Percentiles rank a stretch among this genome's conserved stretches.
These are phyloP conservation scores for Aspidapion aeneum DNA, from an alignment of 2,888 invertebrate genomes.

Conservation along the genomic window DNA sequence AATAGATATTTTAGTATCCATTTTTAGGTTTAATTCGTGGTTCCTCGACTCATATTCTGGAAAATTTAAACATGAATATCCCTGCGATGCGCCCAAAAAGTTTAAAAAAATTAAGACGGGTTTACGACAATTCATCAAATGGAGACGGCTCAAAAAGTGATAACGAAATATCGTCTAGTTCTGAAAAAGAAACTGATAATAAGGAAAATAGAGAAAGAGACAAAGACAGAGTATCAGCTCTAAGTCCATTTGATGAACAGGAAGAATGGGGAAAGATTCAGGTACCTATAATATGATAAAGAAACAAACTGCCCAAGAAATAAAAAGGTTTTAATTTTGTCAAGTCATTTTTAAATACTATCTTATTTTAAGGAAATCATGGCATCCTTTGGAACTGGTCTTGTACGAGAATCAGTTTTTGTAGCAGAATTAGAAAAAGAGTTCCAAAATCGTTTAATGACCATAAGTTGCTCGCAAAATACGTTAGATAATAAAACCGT, in stretches of 20 bases:
- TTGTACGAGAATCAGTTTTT: slow-evolving; percentile 74
- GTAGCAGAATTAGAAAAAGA: slow-evolving; percentile 76
- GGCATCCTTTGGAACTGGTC: slow-evolving; percentile 87
- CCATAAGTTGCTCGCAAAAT: slow-evolving; percentile 58
- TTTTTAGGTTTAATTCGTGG: slow-evolving; percentile 74
- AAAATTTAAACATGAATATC: slow-evolving; percentile 54
- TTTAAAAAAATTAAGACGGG: slow-evolving; percentile 68
- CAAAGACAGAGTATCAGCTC: slow-evolving; percentile 54
- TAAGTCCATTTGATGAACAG: slow-evolving; percentile 90
- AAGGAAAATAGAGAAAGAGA: slow-evolving; percentile 50
- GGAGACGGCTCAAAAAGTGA: slow-evolving; percentile 38
- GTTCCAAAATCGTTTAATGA: slow-evolving; percentile 71
- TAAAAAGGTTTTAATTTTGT: too few species aligned
- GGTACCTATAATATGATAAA: too few species aligned
- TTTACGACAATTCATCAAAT: slow-evolving; percentile 58
- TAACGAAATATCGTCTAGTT: slow-evolving; percentile 44
- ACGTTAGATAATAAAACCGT: slow-evolving; percentile 50
- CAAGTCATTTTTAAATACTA: too few species aligned
- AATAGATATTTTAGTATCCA: neutral
- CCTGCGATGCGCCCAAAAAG: slow-evolving; percentile 72
- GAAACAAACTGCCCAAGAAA: too few species aligned
- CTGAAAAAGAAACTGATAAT: slow-evolving; percentile 50
- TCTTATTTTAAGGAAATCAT: slow-evolving; percentile 65
- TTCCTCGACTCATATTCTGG: slow-evolving; percentile 59
- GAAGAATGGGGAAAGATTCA: slow-evolving; percentile 97